Percentiles rank a stretch among this genome's conserved stretches.
These are phyloP conservation scores for Tanytarsus gracilentus DNA, from an alignment of 2,888 invertebrate species.

Conservation along the genomic window DNA sequence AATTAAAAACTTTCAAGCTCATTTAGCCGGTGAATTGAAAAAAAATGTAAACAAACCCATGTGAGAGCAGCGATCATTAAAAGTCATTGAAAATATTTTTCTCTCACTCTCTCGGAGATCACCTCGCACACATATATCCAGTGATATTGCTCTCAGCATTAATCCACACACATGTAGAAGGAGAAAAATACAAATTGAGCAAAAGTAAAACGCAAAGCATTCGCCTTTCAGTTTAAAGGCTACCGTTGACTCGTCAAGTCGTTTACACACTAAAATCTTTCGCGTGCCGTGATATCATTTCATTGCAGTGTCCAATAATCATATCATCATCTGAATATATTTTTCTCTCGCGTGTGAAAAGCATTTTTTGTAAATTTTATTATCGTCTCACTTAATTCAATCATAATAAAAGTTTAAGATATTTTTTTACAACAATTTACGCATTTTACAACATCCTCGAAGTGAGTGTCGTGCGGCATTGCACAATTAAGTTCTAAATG, in stretches of 20 bases:
- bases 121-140: too few species aligned
- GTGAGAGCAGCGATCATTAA: too few species aligned
- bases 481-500: too few species aligned
- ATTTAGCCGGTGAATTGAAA: not conserved
- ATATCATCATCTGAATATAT: not conserved
- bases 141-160: too few species aligned
- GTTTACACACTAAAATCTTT: not conserved
- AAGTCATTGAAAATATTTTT: too few species aligned
- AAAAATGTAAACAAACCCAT: not conserved
- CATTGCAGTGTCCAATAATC: not conserved
- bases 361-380: constrained; percentile 9
- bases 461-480: too few species aligned
- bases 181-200: not conserved
- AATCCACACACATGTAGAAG: not conserved
- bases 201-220: constrained; percentile 3
- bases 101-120: too few species aligned
- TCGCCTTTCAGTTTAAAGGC: not conserved
- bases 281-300: not conserved
- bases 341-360: not conserved
- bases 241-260: not conserved
- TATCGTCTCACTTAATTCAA: constrained; percentile 27
- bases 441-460: not conserved
- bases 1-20: not conserved
- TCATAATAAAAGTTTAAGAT: constrained; percentile 18
- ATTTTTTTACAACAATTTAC: not conserved